phyloP scores from a whole-genome alignment of 1,140 invertebrate genomes.

The Drosophila littoralis region DNA sequence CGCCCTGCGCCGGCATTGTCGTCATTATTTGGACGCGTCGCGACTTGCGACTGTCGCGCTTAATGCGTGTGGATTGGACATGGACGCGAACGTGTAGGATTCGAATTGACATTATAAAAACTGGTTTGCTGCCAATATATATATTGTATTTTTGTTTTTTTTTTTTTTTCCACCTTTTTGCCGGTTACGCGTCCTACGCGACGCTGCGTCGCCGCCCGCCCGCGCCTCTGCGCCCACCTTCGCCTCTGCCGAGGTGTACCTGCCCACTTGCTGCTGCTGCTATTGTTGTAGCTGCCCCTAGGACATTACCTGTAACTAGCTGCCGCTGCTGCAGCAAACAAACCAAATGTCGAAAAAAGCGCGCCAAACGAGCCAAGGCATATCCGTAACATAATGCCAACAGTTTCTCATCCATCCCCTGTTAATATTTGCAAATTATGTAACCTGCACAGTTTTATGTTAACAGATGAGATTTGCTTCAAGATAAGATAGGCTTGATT shows the following conservation, averaged over 20 bases:
- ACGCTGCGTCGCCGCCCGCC: too few relatives aligned
- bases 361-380: slow-evolving; percentile 30
- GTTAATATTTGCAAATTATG: too few relatives aligned
- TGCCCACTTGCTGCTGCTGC: slow-evolving; percentile 65
- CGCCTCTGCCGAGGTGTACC: slow-evolving; percentile 48
- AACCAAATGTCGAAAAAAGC: slow-evolving; percentile 40
- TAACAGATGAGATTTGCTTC: too few relatives aligned
- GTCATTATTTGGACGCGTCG: slow-evolving; percentile 71
- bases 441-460: too few relatives aligned
- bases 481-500: too few relatives aligned
- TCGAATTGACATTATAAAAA: slow-evolving; percentile 82
- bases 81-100: slow-evolving; percentile 81
- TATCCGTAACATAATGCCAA: too few relatives aligned
- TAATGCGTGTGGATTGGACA: slow-evolving; percentile 76
- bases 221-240: slow-evolving; percentile 1
- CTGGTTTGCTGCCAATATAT: slow-evolving; percentile 78
- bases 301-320: slow-evolving; percentile 61
- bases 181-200: slow-evolving; percentile 60
- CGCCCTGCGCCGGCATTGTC: slow-evolving; percentile 26
- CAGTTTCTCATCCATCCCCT: too few relatives aligned
- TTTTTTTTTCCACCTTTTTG: slow-evolving; percentile 26
- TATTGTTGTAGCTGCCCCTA: slow-evolving; percentile 50
- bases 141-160: background rate
- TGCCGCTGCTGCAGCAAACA: slow-evolving; percentile 17
- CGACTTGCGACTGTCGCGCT: slow-evolving; percentile 80